Percentiles rank a stretch among this genome's conserved stretches.
These are phyloP conservation scores for Listronotus oregonensis DNA, from an alignment of 1,140 invertebrate species.

Conservation along the genomic window DNA sequence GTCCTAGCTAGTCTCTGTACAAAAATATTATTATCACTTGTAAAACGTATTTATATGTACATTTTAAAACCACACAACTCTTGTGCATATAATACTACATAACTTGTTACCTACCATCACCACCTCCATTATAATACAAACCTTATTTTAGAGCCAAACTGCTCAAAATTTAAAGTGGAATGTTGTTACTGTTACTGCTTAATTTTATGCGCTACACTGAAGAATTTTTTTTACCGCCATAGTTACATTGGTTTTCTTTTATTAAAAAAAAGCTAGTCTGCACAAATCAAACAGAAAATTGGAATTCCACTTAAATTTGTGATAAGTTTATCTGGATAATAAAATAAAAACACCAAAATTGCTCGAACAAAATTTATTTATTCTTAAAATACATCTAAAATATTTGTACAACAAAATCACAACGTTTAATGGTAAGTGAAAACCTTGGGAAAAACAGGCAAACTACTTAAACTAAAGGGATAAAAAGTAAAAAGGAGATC, in stretches of 20 bases:
- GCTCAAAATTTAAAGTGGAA: too few species aligned
- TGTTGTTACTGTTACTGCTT: background rate
- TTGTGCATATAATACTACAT: constrained; percentile 1
- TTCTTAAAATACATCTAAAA: constrained; percentile 2
- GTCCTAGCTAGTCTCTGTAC: too few species aligned
- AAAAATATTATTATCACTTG: too few species aligned
- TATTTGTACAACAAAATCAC: constrained; percentile 25
- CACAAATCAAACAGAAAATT: constrained; percentile 15
- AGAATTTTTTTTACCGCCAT: background rate
- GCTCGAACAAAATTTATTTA: constrained; percentile 11
- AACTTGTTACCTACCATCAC: background rate
- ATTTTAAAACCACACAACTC: too few species aligned
- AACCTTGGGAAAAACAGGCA: too few species aligned
- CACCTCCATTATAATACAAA: background rate
- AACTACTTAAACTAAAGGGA: too few species aligned
- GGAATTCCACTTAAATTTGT: constrained; percentile 14
- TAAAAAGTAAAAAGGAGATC: too few species aligned
- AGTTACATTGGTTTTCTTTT: too few species aligned
- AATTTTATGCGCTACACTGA: too few species aligned
- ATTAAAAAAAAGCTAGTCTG: background rate
- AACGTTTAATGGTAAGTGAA: background rate
- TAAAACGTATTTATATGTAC: too few species aligned
- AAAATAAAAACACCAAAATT: constrained; percentile 19
- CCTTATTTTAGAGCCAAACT: background rate
- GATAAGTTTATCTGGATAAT: constrained; percentile 8